A percentile compares a stretch with the other conserved stretches of the same genome.
These are phyloP conservation scores for Syngnathus typhle DNA, from an alignment of 2,113 vertebrate genomes.

Conservation along the genomic window DNA sequence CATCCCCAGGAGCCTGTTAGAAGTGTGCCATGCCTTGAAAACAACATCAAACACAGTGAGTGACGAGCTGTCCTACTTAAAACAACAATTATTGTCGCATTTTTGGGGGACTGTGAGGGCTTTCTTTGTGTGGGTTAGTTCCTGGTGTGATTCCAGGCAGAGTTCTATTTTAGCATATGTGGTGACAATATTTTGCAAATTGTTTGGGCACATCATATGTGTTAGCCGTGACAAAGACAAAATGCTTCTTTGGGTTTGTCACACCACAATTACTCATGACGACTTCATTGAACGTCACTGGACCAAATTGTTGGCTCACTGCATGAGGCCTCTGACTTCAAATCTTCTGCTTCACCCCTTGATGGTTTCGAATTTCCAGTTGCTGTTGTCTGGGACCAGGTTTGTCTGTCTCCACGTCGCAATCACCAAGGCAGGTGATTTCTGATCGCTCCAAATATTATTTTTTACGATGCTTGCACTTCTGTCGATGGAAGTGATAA, in stretches of 20 bases:
- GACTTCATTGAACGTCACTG: background rate
- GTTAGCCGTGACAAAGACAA: background rate
- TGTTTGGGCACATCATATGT: constrained; percentile 1
- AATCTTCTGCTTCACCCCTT: background rate
- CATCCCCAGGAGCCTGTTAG: constrained; percentile 71
- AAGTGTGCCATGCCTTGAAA: constrained; percentile 60
- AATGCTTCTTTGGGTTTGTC: background rate
- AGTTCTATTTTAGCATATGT: constrained; percentile 10
- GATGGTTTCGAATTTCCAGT: background rate
- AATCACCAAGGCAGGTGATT: background rate
- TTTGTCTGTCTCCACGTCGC: background rate
- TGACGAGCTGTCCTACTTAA: constrained; percentile 14
- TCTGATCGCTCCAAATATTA: background rate
- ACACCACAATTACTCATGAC: background rate
- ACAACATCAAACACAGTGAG: constrained; percentile 81
- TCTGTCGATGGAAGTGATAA: background rate
- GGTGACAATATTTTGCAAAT: background rate
- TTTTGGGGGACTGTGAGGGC: constrained; percentile 1
- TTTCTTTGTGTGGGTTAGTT: constrained; percentile 22
- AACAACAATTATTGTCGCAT: constrained; percentile 2
- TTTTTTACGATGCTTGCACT: background rate
- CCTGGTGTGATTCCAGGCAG: constrained; percentile 4
- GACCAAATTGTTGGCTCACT: background rate
- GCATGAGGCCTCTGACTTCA: background rate
- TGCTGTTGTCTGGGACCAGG: background rate